phyloP scores from a whole-genome alignment of 2,888 invertebrate species.

The Callyntrura sp. region DNA sequence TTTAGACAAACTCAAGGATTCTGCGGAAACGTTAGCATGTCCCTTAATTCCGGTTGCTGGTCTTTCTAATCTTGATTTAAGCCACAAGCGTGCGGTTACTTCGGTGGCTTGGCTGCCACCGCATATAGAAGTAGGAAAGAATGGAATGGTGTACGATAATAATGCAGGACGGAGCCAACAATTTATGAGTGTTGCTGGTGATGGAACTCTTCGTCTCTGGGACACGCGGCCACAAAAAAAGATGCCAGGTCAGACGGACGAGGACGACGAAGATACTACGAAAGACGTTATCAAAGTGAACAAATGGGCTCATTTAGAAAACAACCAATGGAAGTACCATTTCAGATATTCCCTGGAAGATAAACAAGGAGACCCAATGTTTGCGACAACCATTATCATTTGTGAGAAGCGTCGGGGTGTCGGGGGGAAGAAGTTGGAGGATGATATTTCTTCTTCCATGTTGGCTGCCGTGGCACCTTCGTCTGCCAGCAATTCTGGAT shows the following conservation, averaged over 20 bases:
- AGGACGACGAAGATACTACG: conserved; percentile 65
- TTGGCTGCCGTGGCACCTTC: not conserved
- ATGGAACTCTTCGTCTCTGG: conserved; percentile 81
- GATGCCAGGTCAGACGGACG: conserved; percentile 76
- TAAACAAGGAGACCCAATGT: conserved; percentile 46
- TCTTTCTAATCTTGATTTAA: conserved; percentile 81
- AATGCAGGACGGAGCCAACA: conserved; percentile 77
- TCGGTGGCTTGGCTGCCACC: conserved; percentile 81
- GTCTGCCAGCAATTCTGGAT: not conserved
- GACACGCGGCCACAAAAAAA: conserved; percentile 81
- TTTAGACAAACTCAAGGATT: conserved; percentile 83
- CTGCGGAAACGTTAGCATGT: conserved; percentile 80
- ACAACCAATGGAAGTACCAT: conserved; percentile 82
- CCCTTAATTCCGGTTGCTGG: conserved; percentile 81
- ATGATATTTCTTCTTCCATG: not conserved
- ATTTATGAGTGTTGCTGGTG: conserved; percentile 82
- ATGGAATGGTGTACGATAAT: conserved; percentile 82
- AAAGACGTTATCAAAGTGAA: conserved; percentile 78
- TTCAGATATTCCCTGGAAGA: conserved; percentile 64
- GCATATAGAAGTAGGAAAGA: conserved; percentile 82
- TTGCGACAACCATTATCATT: conserved; percentile 51
- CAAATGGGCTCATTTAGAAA: conserved; percentile 82
- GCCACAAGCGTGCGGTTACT: conserved; percentile 82
- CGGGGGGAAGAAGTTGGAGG: conserved; percentile 23
- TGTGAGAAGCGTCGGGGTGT: conserved; percentile 62